Evolutionary conservation across 2,113 vertebrate species (phyloP).

Genomic region (Athene noctua): DNA sequence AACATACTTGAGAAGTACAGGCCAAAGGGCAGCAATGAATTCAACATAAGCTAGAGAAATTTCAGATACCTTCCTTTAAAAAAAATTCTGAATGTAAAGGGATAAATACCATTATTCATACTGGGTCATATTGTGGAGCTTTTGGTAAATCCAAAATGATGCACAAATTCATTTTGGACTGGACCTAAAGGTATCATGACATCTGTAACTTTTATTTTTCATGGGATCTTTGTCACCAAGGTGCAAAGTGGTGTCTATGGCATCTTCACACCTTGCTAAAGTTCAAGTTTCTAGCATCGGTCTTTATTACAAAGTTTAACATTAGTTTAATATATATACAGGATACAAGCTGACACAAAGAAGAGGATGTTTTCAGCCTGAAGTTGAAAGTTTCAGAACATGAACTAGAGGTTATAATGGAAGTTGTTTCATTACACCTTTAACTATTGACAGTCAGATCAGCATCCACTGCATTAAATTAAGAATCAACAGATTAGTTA

Average conservation of each 20-base stretch:
- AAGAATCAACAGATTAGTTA: neutral
- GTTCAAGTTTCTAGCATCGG: neutral
- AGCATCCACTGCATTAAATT: neutral
- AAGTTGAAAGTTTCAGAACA: neutral
- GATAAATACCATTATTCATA: neutral
- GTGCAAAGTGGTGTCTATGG: neutral
- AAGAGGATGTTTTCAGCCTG: neutral
- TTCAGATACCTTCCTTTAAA: neutral
- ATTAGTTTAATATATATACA: neutral
- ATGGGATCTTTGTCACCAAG: neutral
- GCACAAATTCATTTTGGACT: neutral
- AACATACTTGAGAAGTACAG: neutral
- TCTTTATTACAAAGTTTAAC: neutral
- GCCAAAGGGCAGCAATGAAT: neutral
- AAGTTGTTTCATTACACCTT: neutral
- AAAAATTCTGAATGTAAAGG: neutral
- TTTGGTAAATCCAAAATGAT: neutral
- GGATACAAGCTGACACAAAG: neutral
- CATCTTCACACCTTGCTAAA: neutral
- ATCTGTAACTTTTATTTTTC: neutral
- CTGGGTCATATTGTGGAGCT: neutral
- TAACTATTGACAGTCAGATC: neutral
- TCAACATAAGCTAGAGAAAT: neutral
- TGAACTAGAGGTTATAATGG: neutral
- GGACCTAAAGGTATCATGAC: too few relatives aligned